Percentiles rank a stretch among this genome's conserved stretches.
Conservation (phyloP, 1,140 invertebrate species). For the Panagrolaimus sp. region DNA sequence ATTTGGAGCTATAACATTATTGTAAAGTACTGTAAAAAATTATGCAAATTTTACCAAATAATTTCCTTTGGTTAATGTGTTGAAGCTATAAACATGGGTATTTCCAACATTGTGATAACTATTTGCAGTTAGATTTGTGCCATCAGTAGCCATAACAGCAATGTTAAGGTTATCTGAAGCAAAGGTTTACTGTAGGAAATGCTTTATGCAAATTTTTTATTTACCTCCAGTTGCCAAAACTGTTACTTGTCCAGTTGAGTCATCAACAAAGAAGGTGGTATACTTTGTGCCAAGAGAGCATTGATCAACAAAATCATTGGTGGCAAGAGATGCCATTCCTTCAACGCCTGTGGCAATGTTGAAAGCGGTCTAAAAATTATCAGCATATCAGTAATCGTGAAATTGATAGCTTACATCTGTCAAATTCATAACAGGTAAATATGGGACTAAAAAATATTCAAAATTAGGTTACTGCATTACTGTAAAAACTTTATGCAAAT, state of each 20-base stretch:
- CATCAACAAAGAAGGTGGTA: slow-evolving; percentile 10
- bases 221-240: not conserved
- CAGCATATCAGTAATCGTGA: no score
- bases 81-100: not conserved
- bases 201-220: no score
- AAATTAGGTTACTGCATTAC: no score
- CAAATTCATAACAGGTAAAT: no score
- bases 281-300: not conserved
- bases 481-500: no score
- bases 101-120: not conserved
- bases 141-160: not conserved
- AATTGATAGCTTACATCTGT: no score
- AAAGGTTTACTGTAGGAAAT: no score
- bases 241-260: not conserved
- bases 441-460: no score
- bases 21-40: not conserved
- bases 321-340: not conserved
- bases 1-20: not conserved
- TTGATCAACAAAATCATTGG: slow-evolving; percentile 13
- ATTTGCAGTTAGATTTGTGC: not conserved
- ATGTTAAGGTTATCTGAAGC: not conserved
- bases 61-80: not conserved
- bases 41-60: not conserved
- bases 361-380: slow-evolving; percentile 1
- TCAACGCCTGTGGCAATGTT: slow-evolving; percentile 1